Evolutionary conservation across 2,113 vertebrate genomes (phyloP).

Genomic region (Megaceryle maxima): DNA sequence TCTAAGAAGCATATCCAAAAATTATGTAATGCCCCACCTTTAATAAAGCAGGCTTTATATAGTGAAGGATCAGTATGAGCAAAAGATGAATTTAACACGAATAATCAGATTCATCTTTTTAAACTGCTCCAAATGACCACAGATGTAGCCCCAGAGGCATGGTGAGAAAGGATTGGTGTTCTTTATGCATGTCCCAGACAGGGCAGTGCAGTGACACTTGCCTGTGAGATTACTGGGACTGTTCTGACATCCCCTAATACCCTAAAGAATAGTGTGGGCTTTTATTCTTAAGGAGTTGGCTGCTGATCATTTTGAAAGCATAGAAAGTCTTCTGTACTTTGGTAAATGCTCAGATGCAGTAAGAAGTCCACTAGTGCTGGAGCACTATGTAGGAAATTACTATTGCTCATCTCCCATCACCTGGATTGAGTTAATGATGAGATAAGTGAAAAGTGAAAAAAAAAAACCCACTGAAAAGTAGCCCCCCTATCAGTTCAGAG

Average conservation of each 20-base stretch:
- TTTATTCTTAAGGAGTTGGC: neutral
- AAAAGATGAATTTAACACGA: neutral
- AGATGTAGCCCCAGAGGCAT: neutral
- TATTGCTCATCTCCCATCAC: neutral
- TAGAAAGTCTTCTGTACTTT: neutral
- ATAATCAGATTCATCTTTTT: neutral
- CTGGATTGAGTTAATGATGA: neutral
- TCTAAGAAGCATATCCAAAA: neutral
- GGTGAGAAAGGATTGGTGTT: neutral
- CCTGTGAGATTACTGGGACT: neutral
- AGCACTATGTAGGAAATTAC: neutral
- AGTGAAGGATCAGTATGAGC: neutral
- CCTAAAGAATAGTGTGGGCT: neutral
- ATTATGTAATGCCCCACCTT: neutral
- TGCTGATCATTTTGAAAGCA: neutral
- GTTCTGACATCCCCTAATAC: neutral
- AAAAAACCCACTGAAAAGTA: neutral
- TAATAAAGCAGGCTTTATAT: neutral
- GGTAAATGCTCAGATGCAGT: neutral
- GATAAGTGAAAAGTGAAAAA: neutral
- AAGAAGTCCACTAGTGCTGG: neutral
- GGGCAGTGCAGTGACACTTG: neutral
- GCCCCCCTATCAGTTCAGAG: neutral
- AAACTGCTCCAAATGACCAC: neutral
- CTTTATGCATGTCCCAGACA: neutral